phyloP scores from a whole-genome alignment of 2,797 vertebrate species.

The Mormyrus proboscirostris region DNA sequence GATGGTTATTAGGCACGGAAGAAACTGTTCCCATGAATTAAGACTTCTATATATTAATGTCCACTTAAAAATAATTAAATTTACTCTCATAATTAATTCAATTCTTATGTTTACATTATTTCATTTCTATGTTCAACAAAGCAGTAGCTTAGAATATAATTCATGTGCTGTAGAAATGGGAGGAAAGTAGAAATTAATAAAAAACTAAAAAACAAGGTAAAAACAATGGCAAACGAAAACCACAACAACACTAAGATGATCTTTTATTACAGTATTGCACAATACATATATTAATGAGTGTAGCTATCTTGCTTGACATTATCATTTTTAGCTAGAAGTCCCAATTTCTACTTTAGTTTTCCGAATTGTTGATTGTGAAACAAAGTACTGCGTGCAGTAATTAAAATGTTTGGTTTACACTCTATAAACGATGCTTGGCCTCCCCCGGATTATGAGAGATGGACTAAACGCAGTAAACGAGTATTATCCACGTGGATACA shows the following conservation, averaged over 20 bases:
- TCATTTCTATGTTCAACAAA: not conserved
- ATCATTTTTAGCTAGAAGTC: not conserved
- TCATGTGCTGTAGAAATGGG: not conserved
- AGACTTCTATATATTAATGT: slow-evolving; percentile 1
- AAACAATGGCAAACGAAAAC: not conserved
- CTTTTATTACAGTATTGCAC: not conserved
- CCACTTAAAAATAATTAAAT: not conserved
- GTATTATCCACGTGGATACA: not conserved
- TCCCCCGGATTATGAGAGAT: not conserved
- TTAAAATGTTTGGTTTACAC: not conserved
- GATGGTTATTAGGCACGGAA: not conserved
- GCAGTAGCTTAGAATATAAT: not conserved
- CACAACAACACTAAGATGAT: not conserved
- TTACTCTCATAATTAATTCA: not conserved
- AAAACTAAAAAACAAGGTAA: not conserved
- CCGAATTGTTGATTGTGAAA: not conserved
- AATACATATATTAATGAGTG: not conserved
- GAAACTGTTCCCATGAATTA: not conserved
- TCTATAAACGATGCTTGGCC: not conserved
- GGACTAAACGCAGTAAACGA: not conserved
- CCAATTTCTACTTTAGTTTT: not conserved
- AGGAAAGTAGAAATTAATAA: not conserved
- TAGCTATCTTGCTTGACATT: not conserved
- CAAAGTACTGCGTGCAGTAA: not conserved
- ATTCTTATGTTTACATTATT: not conserved